Base-by-base conservation (phyloP, 2,888 invertebrate species). In the Balanococcus diminutus region DNA sequence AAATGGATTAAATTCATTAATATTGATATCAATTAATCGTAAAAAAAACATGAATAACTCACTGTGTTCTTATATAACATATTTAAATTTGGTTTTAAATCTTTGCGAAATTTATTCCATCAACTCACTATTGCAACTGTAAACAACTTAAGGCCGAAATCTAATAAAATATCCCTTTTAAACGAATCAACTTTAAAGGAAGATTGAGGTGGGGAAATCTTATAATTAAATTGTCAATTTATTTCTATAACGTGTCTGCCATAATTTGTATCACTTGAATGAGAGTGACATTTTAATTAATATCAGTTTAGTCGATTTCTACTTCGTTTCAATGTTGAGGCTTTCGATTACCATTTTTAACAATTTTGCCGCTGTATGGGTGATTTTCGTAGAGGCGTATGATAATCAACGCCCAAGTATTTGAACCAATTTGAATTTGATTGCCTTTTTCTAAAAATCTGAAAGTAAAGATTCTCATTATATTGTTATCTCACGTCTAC, bases 161-260 rank as follows among this genome's bases (percentile, higher is more conserved):
- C 11, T 79, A 79, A 79, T 79, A 79, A 79, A 79, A 79, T 79
- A 36, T 79, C 75, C 75, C 36, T 79, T 79, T 79, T 79, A 79
- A 79, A 11, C 75, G 36, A 31, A 32, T 79, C 32, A 79, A 36
- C 32, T 79, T 32, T 36, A 36, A 72, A 79, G 32, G 19, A 79
- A 79, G 75, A 19, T 36, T 22, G 75, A 36, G 75, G 36, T 22
- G 75, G 75, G 75, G 75, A 79, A 36, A n/a, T 79, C 36, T 79
- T 79, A 36, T 79, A 79, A 79, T 79, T 79, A 79, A 79, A 36
- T 79, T 79, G 75, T 79, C 75, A 79, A 36, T 36, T 79, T 36
- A 36, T 79, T 79, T 32, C 19, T 36, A 32, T 36, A 36, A 79
- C 75, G 9, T 36, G 75, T 79, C 75, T 79, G 6, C n/a, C 36